Conservation (phyloP, 2,888 invertebrate genomes). For the Synergus gifuensis region DNA sequence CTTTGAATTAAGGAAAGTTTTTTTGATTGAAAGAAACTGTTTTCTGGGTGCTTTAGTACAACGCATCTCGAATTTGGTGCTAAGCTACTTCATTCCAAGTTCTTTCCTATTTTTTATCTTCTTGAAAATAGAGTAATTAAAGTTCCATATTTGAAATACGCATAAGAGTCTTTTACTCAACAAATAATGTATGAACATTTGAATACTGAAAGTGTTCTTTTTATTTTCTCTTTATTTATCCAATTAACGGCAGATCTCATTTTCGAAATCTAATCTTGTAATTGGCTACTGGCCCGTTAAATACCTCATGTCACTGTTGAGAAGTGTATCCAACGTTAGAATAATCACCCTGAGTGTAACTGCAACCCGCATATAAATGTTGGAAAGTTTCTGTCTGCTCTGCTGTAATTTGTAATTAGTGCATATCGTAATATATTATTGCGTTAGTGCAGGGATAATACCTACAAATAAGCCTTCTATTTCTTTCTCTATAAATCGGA, state of each 20-base stretch:
- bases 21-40: too few relatives aligned
- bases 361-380: constrained; percentile 25
- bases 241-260: background rate
- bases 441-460: background rate
- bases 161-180: too few relatives aligned
- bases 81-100: background rate
- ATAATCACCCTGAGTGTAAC: constrained; percentile 23
- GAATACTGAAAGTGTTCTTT: background rate
- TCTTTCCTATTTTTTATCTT: too few relatives aligned
- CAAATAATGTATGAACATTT: background rate
- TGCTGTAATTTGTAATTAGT: constrained; percentile 33
- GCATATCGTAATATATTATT: constrained; percentile 17
- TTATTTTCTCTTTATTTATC: background rate
- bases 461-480: background rate
- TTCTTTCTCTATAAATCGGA: background rate
- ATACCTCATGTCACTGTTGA: constrained; percentile 25
- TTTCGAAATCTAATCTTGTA: constrained; percentile 33
- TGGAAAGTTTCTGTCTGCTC: background rate
- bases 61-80: background rate
- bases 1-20: too few relatives aligned
- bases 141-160: too few relatives aligned
- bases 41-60: background rate
- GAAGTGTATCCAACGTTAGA: constrained; percentile 26
- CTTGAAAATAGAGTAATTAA: too few relatives aligned
- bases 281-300: constrained; percentile 21